Conservation (phyloP, 2,113 vertebrate genomes). For the Gallinago media region DNA sequence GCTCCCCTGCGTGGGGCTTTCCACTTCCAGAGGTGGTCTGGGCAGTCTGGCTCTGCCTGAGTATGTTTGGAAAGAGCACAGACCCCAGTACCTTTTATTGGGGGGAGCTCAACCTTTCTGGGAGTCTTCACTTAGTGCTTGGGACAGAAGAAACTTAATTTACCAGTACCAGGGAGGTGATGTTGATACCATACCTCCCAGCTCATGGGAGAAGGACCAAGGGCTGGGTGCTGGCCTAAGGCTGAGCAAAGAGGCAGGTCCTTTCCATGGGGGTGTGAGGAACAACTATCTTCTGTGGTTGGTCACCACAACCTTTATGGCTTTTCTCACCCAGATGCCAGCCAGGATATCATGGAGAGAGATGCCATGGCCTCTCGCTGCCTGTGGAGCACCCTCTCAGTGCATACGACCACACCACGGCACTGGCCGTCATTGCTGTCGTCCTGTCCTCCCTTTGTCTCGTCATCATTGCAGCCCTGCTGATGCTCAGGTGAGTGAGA, state of each 20-base stretch:
- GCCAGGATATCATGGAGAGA: slow-evolving; percentile 86
- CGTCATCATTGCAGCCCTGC: slow-evolving; percentile 87
- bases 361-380: slow-evolving; percentile 87
- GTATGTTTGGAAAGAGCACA: neutral
- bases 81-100: neutral
- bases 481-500: slow-evolving; percentile 88
- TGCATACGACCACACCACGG: slow-evolving; percentile 88
- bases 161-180: neutral
- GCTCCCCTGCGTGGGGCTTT: neutral
- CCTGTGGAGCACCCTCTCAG: slow-evolving; percentile 81
- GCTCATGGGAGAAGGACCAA: neutral
- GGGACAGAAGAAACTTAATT: neutral
- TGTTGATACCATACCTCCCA: neutral
- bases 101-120: neutral
- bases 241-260: neutral
- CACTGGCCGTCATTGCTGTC: slow-evolving; percentile 91
- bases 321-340: slow-evolving; percentile 77
- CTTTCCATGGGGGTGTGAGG: neutral
- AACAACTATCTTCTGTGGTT: neutral
- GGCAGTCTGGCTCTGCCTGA: neutral
- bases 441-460: slow-evolving; percentile 93
- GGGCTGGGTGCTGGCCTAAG: neutral
- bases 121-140: neutral
- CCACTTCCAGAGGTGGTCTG: neutral
- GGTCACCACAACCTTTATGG: neutral